Evolutionary conservation across 2,797 vertebrate species (phyloP).

Genomic region (Sparidentex hasta): DNA sequence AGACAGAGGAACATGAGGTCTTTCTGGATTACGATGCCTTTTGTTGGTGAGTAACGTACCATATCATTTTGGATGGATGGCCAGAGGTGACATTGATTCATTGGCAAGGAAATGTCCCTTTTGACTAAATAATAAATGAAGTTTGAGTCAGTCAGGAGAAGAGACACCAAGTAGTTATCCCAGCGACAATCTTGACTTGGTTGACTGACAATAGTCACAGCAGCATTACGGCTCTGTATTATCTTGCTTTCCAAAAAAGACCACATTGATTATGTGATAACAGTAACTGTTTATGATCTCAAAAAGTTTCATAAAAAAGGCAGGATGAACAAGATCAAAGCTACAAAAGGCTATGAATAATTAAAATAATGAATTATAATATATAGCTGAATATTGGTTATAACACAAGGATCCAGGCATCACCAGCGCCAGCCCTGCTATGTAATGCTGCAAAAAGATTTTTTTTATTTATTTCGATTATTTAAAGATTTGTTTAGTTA

Average conservation of each 20-base stretch:
- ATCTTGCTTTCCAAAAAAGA: not conserved
- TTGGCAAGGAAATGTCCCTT: not conserved
- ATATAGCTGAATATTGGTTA: too few species aligned
- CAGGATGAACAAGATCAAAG: not conserved
- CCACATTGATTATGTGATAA: not conserved
- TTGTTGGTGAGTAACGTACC: constrained; percentile 38
- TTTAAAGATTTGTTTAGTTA: too few species aligned
- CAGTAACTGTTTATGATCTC: not conserved
- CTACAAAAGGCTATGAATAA: not conserved
- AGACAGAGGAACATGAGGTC: constrained; percentile 2
- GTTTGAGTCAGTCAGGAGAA: not conserved
- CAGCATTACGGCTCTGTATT: not conserved
- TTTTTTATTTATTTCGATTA: too few species aligned
- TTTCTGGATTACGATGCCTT: not conserved
- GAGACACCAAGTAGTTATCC: not conserved
- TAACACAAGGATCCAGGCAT: too few species aligned
- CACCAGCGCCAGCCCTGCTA: not conserved
- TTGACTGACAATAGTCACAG: not conserved
- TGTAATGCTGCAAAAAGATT: not conserved
- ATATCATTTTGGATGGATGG: not conserved
- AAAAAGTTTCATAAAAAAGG: not conserved
- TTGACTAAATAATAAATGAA: not conserved
- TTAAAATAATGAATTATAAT: too few species aligned
- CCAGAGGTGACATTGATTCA: not conserved
- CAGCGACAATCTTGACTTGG: not conserved